Conservation (phyloP, 2,113 vertebrate species). For the Microtus richardsoni region DNA sequence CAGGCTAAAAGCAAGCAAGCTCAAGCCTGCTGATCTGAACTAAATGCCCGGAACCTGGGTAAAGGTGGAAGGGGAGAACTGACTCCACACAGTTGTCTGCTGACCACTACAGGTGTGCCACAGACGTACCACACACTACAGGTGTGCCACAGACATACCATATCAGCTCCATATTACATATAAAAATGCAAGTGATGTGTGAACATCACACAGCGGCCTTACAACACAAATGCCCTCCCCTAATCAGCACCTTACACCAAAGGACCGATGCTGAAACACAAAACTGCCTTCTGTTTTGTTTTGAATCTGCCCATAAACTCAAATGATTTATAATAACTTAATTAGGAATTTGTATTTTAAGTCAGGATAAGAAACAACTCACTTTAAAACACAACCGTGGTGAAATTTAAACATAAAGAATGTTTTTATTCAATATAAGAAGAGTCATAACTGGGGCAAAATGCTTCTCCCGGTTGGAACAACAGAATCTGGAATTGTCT, state of each 20-base stretch:
- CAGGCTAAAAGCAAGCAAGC: background rate
- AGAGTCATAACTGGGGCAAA: background rate
- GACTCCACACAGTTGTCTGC: background rate
- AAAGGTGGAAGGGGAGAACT: background rate
- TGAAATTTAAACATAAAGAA: conserved; percentile 45
- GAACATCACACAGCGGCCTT: background rate
- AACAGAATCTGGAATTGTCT: background rate
- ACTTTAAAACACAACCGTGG: background rate
- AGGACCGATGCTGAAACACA: conserved; percentile 16
- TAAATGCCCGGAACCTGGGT: background rate
- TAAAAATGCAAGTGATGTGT: background rate
- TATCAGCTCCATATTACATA: background rate
- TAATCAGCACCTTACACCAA: background rate
- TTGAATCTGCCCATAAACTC: conserved; percentile 12
- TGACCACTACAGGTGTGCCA: no score
- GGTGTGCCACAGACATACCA: background rate
- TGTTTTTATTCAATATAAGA: background rate
- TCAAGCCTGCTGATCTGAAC: background rate
- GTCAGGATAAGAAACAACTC: background rate
- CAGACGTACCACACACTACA: no score
- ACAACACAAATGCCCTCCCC: background rate
- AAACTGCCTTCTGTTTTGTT: conserved; percentile 24
- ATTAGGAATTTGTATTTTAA: conserved; percentile 7
- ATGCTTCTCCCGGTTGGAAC: conserved; percentile 15
- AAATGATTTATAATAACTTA: conserved; percentile 41